Base-by-base conservation (phyloP, 1,140 invertebrate genomes). In the Lethrus apterus region DNA sequence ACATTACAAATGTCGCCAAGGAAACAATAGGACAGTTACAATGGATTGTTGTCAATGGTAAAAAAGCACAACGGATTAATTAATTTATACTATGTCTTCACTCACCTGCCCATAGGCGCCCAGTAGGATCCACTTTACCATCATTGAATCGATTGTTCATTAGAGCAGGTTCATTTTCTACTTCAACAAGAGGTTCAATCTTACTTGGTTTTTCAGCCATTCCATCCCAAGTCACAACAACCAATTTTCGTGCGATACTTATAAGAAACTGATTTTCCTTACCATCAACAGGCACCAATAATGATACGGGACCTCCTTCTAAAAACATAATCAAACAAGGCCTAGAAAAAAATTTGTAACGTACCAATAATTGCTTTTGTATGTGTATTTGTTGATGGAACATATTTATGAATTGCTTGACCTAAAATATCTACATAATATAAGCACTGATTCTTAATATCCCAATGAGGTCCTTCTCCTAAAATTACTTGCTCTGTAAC, bases 71-170 rank as follows among this genome's bases (percentile, higher is more conserved):
- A n/a, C n/a, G n/a, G n/a, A n/a, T n/a, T n/a, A n/a, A n/a, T n/a
- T n/a, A n/a, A n/a, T n/a, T n/a, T n/a, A n/a, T n/a, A 35, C n/a
- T 35, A 18, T 3, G 17, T 40, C 21, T n/a, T n/a, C 7, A 7
- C 4, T 26, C 40, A 58, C 60, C 60, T 13, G 47, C 48, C 77
- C 83, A 90, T 4, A 93, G 67, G 33, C 87, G 70, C 21, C 90
- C 90, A 2, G 58, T 64, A 0, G 79, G 74, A 65, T 94, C 90
- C 50, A 81, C 83, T 69, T 93, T 94, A 11, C 79, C 90, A 65
- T 93, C 89, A 58, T 93, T 93, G 49, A 88, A 79, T 53, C 86
- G 72, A 19, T 41, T 48, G 5, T 14, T 21, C 10, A 15, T n/a
- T 11, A 38, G 4, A 21, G 5, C 44, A 10, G 33, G 13, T 29